Evolutionary conservation across 1,140 invertebrate species (phyloP), one percentile per base, ranked within the genome.

Genomic region (Hydropsyche tenuis): DNA sequence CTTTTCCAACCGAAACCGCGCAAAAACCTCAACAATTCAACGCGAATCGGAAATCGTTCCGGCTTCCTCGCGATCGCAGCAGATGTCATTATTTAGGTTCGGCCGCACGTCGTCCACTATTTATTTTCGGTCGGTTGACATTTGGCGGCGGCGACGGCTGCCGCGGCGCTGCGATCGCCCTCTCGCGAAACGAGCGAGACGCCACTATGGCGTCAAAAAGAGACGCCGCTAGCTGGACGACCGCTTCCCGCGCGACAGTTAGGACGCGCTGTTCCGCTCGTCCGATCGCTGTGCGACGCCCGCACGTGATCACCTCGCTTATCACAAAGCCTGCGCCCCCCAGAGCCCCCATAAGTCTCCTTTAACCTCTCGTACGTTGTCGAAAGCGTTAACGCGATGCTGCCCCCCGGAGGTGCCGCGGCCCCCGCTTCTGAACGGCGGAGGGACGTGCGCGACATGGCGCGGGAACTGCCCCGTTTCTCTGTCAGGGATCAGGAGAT

Each of bases 391-490:
- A 12, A 64, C 65, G 69, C 62, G 42, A 85, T 85, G 83, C 80
- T 85, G 82, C 83, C 83, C 80, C 83, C 83, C 80, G 82, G 83
- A 80, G 81, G 81, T 81, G 79, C 79, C 82, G 78, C 80, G 79
- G 79, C 79, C 81, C 30, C 30, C 30, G 56, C 23, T 1, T 81
- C 81, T 76, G 82, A 85, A 76, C 81, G 85, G 66, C 79, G 83
- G 72, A 79, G 83, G 23, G 82, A 85, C 78, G 81, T 84, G 18
- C 80, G 83, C 75, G 84, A 84, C 79, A 79, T 84, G 69, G 82
- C 83, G 11, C 73, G 83, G 68, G 85, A 86, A 27, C 83, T 85
- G 53, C 81, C 82, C 37, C 80, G 82, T 70, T 81, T 85, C 72
- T 78, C 81, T 27, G 73, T 72, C 5, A 11, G 53, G 23, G 37